A percentile compares a stretch with the other conserved stretches of the same genome.
Evolutionary conservation across 1,140 invertebrate species (phyloP).

Genomic region (Rhagoletis pomonella): DNA sequence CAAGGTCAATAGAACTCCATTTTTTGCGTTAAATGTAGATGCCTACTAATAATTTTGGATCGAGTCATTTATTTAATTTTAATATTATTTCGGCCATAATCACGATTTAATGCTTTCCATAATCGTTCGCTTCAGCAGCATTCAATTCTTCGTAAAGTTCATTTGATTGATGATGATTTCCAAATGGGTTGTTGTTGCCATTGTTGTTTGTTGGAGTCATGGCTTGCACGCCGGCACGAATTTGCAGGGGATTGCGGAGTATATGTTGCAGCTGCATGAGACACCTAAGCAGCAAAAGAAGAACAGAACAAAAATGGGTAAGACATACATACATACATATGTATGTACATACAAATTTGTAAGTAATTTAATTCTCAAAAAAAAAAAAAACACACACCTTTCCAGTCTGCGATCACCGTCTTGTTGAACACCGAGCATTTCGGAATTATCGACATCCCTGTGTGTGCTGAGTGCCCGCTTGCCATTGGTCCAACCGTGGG

Average conservation of each 20-base stretch:
- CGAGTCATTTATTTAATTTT: neutral
- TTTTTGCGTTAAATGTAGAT: neutral
- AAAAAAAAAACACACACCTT: conserved; percentile 59
- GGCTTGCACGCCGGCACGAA: conserved; percentile 56
- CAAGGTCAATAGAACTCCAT: neutral
- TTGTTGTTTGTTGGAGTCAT: conserved; percentile 55
- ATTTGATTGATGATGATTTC: conserved; percentile 66
- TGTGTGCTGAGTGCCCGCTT: conserved; percentile 75
- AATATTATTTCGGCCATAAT: conserved; percentile 12
- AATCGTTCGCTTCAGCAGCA: conserved; percentile 64
- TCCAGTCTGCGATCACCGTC: conserved; percentile 63
- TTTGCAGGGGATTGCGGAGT: conserved; percentile 72
- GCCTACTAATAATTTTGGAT: neutral
- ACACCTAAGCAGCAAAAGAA: conserved; percentile 65
- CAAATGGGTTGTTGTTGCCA: conserved; percentile 53
- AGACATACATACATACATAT: conserved; percentile 10
- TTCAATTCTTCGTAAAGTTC: conserved; percentile 68
- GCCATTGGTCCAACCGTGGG: conserved; percentile 84
- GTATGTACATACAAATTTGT: neutral
- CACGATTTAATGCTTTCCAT: conserved; percentile 65
- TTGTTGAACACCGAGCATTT: conserved; percentile 64
- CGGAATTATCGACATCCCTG: conserved; percentile 62
- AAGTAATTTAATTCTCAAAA: neutral
- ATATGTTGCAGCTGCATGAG: conserved; percentile 75
- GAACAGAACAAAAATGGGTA: neutral